Conservation (phyloP, 2,113 vertebrate genomes). For the Cervus canadensis region DNA sequence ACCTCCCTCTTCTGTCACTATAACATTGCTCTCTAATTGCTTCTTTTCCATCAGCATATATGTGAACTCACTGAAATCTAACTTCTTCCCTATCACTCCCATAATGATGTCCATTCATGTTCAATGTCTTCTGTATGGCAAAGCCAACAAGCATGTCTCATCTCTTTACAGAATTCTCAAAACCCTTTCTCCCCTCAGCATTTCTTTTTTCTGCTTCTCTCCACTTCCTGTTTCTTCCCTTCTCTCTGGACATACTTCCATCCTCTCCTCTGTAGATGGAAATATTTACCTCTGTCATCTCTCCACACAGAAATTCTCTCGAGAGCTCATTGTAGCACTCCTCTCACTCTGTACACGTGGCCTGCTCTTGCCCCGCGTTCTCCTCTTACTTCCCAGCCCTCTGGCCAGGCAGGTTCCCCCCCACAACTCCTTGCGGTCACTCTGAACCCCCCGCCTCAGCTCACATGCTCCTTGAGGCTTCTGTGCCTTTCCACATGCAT, state of each 20-base stretch:
- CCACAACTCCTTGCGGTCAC: neutral
- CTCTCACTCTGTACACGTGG: neutral
- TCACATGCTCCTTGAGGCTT: neutral
- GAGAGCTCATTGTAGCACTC: neutral
- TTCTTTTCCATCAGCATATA: neutral
- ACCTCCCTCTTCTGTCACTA: neutral
- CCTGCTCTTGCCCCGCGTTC: neutral
- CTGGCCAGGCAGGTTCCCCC: neutral
- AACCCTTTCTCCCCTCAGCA: neutral
- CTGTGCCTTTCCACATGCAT: neutral
- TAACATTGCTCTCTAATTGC: neutral
- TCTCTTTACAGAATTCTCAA: neutral
- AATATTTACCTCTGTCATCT: neutral
- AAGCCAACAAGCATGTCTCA: neutral
- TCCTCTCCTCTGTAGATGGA: neutral
- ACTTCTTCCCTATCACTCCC: neutral
- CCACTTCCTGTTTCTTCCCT: neutral
- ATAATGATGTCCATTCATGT: neutral
- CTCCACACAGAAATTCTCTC: neutral
- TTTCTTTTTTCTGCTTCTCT: neutral
- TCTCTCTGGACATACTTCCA: neutral
- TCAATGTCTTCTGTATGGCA: neutral
- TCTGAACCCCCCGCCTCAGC: neutral
- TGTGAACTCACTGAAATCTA: neutral
- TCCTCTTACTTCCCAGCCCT: neutral